Percentiles rank a stretch among this genome's conserved stretches.
Conservation (phyloP, 2,888 invertebrate species). For the Melipona beecheii region DNA sequence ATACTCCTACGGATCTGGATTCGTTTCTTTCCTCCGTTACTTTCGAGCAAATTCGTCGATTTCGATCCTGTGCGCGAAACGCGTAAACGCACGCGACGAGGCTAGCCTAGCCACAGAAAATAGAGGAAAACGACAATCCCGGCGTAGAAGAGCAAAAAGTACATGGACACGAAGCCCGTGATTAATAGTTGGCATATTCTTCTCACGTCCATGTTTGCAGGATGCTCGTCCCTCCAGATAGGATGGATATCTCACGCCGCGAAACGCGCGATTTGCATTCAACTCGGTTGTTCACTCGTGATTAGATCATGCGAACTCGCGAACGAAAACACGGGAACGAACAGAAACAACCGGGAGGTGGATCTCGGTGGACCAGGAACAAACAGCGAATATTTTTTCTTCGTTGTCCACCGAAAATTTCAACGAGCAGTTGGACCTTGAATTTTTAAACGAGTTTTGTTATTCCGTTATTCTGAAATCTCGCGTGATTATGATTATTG, state of each 20-base stretch:
- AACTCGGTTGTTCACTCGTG: constrained; percentile 27
- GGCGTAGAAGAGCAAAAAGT: constrained; percentile 80
- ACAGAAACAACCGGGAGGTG: constrained; percentile 15
- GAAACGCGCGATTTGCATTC: constrained; percentile 48
- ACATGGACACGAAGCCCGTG: constrained; percentile 77
- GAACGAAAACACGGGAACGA: background rate
- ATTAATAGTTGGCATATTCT: constrained; percentile 77
- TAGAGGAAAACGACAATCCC: constrained; percentile 74
- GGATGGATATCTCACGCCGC: constrained; percentile 40
- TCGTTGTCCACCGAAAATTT: background rate
- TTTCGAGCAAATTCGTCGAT: too few relatives aligned
- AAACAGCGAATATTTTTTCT: background rate
- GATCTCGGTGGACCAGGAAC: background rate
- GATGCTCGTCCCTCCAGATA: constrained; percentile 37
- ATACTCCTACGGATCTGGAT: background rate
- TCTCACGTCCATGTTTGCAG: constrained; percentile 68
- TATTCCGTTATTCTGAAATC: background rate
- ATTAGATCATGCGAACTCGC: constrained; percentile 43
- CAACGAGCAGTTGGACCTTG: background rate
- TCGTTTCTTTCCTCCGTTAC: background rate
- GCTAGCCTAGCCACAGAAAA: constrained; percentile 73
- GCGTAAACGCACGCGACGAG: constrained; percentile 22
- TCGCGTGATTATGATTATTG: background rate
- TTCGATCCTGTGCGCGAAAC: too few relatives aligned
- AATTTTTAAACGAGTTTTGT: background rate